Percentiles rank a stretch among this genome's conserved stretches.
Conservation (phyloP, 2,797 vertebrate species). For the Anguilla pacifica region DNA sequence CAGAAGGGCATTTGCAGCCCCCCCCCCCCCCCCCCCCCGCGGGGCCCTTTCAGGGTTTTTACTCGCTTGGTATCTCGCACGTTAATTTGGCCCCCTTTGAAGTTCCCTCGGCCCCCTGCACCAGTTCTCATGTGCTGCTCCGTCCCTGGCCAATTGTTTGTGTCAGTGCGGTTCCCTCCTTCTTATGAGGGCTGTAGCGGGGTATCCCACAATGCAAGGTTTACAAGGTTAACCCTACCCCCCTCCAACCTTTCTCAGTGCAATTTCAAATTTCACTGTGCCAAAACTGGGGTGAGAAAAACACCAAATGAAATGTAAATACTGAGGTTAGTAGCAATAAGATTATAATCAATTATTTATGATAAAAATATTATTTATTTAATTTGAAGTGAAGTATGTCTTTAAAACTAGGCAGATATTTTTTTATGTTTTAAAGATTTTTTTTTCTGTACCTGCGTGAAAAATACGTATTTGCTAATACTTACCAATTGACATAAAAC, state of each 20-base stretch:
- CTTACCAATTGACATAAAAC: neutral
- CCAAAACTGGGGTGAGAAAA: slow-evolving; percentile 10
- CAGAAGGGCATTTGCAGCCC: slow-evolving; percentile 20
- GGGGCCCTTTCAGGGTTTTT: neutral
- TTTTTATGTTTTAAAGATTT: neutral
- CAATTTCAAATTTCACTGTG: slow-evolving; percentile 17
- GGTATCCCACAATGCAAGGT: neutral
- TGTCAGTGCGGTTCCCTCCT: neutral
- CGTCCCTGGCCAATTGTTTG: slow-evolving; percentile 26
- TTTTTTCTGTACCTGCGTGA: neutral
- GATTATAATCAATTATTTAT: neutral
- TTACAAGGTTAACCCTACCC: neutral
- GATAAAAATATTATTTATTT: no score
- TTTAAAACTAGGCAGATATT: neutral
- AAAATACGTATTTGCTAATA: neutral
- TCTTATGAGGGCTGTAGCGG: neutral
- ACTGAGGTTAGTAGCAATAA: slow-evolving; percentile 10
- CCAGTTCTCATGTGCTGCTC: slow-evolving; percentile 19
- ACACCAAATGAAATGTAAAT: slow-evolving; percentile 21
- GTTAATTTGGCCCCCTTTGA: slow-evolving; percentile 18
- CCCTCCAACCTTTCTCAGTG: neutral
- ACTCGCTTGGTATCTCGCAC: slow-evolving; percentile 14
- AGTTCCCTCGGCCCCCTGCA: slow-evolving; percentile 20
- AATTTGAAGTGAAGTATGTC: neutral
- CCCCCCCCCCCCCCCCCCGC: neutral